Evolutionary conservation across 2,113 vertebrate species (phyloP).

Genomic region (Pao palembangensis): DNA sequence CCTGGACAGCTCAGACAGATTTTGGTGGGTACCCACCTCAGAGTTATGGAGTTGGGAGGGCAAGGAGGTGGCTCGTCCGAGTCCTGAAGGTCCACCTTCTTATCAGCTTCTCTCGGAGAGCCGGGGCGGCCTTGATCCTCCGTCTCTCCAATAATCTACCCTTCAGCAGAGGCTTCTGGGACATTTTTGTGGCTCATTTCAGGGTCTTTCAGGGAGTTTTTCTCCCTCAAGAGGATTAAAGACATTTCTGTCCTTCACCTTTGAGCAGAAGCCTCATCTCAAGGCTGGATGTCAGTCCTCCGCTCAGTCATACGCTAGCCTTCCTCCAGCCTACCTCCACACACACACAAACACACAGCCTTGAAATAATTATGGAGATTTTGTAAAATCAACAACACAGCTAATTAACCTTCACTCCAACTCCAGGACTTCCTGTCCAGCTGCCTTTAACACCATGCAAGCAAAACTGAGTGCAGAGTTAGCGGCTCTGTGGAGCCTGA

Average conservation of each 20-base stretch:
- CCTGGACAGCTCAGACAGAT: too few species aligned
- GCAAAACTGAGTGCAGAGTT: constrained; percentile 60
- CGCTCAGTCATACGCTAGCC: too few species aligned
- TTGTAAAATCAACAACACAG: constrained; percentile 31
- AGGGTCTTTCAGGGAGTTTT: constrained; percentile 13
- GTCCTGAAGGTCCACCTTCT: constrained; percentile 3
- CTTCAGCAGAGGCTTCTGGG: constrained; percentile 15
- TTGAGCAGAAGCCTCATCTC: constrained; percentile 12
- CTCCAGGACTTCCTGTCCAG: constrained; percentile 42
- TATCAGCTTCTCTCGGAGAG: constrained; percentile 5
- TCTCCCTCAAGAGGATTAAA: constrained; percentile 26
- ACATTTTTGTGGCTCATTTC: constrained; percentile 3
- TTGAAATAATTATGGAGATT: constrained; percentile 40
- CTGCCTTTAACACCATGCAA: constrained; percentile 51
- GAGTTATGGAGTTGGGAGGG: too few species aligned
- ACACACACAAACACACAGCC: too few species aligned
- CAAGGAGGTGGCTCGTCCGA: not conserved
- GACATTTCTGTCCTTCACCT: constrained; percentile 11
- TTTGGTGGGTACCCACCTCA: too few species aligned
- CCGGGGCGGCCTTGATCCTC: constrained; percentile 17
- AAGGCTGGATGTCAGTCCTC: constrained; percentile 1
- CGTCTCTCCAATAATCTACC: constrained; percentile 6
- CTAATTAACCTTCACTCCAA: constrained; percentile 51
- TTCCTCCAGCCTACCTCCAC: constrained; percentile 11
- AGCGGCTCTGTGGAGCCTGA: constrained; percentile 39